Conservation (phyloP, 2,888 invertebrate genomes). For the Cataglyphis altisquamis region DNA sequence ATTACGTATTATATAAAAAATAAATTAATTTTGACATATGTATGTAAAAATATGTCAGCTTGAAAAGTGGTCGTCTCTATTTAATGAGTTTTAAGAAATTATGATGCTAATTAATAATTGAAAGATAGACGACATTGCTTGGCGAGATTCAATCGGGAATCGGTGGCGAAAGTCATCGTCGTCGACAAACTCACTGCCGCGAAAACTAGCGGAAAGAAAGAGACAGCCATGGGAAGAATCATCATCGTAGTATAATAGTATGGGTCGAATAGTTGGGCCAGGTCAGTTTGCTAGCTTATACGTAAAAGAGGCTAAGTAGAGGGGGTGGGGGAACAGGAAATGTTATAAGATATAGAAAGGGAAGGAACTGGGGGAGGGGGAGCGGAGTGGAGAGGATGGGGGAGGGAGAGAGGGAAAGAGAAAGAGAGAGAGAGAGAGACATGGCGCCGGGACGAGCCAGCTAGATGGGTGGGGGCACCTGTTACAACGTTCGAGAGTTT, state of each 20-base stretch:
- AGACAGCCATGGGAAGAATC: neutral
- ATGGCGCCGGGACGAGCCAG: conserved; percentile 33
- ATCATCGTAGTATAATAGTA: conserved; percentile 55
- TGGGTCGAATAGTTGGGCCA: conserved; percentile 73
- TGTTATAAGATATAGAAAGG: conserved; percentile 66
- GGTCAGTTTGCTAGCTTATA: conserved; percentile 79
- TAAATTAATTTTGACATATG: too few relatives aligned
- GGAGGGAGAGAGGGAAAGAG: neutral
- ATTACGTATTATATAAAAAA: too few relatives aligned
- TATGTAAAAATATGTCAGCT: neutral
- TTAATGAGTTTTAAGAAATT: neutral
- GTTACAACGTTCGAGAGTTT: conserved; percentile 59
- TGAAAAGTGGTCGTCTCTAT: neutral
- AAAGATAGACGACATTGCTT: neutral
- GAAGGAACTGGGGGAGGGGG: neutral
- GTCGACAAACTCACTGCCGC: neutral
- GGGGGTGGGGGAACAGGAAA: conserved; percentile 65
- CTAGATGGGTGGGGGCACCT: conserved; percentile 56
- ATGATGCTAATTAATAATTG: neutral
- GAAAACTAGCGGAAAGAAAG: neutral
- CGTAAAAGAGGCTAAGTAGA: conserved; percentile 76
- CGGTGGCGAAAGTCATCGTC: neutral
- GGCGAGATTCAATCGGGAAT: neutral
- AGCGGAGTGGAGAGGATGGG: neutral
- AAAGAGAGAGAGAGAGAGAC: neutral